Evolutionary conservation across 2,888 invertebrate genomes (phyloP), one percentile per base, ranked within the genome.

Genomic region (Muscina levida): DNA sequence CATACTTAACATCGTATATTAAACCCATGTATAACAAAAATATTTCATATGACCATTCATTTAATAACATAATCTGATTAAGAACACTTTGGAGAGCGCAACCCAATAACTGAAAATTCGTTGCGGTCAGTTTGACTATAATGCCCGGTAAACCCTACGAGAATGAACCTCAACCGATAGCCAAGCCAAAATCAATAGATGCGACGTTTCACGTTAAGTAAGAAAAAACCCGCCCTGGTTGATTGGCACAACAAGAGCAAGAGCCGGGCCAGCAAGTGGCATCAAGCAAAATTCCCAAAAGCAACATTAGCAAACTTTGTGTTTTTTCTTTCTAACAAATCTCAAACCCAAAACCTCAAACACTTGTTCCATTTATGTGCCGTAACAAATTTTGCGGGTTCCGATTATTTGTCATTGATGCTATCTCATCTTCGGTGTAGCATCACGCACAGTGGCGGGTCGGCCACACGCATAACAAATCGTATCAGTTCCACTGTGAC

Each of bases 401-500:
- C 82, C 85, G 85, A 87, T 86, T 86, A 86, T 86, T 87, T 87
- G 83, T 79, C 80, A 73, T 71, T 80, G 78, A 80, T 82, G 77
- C 44, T 44, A 70, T 59, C 67, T 42, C 68, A 48, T 22, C 19
- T 53, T 66, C 59, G 3, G 8, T 31, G 31, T 71, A 37, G 57
- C 37, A 26, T 39, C 65, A 46, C 67, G 67, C 51, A 22, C 17
- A 67, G 26, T 44, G 62, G 31, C 31, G 37, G 59, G 19, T 77
- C 67, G 37, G 62, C 80, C 87, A 85, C 87, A 86, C 83, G 87
- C 87, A 85, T 85, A 84, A 83, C 85, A 85, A 88, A 88, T 88
- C 87, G 86, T 84, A 85, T 88, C 87, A 85, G 87, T 85, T 87
- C 86, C 88, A 87, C 86, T 88, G 85, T 86, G 86, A 85, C 87